A percentile compares a stretch with the other conserved stretches of the same genome.
These are phyloP conservation scores for Sebastiscus tertius DNA, from an alignment of 2,797 vertebrate species.

Conservation along the genomic window DNA sequence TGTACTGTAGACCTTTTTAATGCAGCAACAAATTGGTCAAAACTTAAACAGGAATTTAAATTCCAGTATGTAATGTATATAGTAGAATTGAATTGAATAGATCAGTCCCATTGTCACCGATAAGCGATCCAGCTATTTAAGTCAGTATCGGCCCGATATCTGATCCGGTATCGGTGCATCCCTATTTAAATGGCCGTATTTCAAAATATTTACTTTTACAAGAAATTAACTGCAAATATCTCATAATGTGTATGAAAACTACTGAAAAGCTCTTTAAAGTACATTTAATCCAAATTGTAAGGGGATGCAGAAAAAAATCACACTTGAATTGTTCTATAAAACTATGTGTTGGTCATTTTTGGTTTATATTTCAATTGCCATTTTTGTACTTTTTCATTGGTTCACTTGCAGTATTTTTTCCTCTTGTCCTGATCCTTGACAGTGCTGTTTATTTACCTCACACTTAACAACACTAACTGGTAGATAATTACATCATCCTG, in stretches of 20 bases:
- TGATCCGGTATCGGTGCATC: too few relatives aligned
- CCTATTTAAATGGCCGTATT: neutral
- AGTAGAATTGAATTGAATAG: too few relatives aligned
- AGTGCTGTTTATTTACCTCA: neutral
- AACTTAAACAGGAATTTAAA: too few relatives aligned
- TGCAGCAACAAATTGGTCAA: too few relatives aligned
- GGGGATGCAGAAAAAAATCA: neutral
- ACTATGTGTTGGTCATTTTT: too few relatives aligned
- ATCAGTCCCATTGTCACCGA: too few relatives aligned
- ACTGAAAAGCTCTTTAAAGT: neutral
- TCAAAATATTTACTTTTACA: neutral
- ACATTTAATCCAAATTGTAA: neutral
- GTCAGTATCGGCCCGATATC: too few relatives aligned
- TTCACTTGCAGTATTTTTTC: neutral
- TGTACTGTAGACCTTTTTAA: too few relatives aligned
- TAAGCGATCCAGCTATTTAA: too few relatives aligned
- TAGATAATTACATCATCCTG: conserved; percentile 6
- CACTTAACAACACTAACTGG: neutral
- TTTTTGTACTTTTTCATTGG: neutral
- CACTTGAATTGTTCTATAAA: neutral
- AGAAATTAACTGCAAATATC: neutral
- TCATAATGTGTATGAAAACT: neutral
- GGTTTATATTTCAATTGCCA: neutral
- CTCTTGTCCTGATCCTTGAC: neutral
- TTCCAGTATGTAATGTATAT: too few relatives aligned